Evolutionary conservation across 2,113 vertebrate genomes (phyloP).

Genomic region (Lota lota): DNA sequence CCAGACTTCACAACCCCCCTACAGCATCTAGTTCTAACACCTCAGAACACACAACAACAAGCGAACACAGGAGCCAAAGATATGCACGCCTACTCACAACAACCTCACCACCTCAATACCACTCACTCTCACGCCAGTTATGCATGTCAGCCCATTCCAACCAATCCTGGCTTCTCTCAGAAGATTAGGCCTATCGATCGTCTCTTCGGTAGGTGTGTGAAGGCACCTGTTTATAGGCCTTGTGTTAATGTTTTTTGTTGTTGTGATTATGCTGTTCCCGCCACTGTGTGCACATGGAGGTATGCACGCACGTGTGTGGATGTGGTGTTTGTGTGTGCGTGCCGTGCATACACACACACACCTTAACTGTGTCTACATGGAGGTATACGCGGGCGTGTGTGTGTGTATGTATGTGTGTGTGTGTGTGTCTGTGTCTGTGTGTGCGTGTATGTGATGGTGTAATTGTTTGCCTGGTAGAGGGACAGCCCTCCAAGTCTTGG

Average conservation of each 20-base stretch:
- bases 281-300: background rate
- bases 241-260: background rate
- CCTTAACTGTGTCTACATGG: background rate
- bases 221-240: too few relatives aligned
- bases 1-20: background rate
- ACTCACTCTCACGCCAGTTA: constrained; percentile 55
- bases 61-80: background rate
- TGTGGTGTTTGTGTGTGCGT: background rate
- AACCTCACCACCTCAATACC: constrained; percentile 35
- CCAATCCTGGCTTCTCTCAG: constrained; percentile 30
- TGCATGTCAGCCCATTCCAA: constrained; percentile 54
- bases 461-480: constrained; percentile 35
- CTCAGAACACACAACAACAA: constrained; percentile 24
- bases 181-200: constrained; percentile 69
- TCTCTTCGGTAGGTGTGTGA: background rate
- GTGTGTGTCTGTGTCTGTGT: background rate
- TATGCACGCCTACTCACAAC: background rate
- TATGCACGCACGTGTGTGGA: background rate
- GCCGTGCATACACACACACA: background rate
- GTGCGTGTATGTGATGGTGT: constrained; percentile 17
- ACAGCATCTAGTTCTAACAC: constrained; percentile 22
- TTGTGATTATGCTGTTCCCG: background rate
- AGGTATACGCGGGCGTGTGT: background rate
- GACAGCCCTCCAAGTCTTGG: constrained; percentile 37
- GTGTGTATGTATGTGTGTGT: background rate